Conservation (phyloP, 1,140 invertebrate species). For the Bathynomus jamesi region DNA sequence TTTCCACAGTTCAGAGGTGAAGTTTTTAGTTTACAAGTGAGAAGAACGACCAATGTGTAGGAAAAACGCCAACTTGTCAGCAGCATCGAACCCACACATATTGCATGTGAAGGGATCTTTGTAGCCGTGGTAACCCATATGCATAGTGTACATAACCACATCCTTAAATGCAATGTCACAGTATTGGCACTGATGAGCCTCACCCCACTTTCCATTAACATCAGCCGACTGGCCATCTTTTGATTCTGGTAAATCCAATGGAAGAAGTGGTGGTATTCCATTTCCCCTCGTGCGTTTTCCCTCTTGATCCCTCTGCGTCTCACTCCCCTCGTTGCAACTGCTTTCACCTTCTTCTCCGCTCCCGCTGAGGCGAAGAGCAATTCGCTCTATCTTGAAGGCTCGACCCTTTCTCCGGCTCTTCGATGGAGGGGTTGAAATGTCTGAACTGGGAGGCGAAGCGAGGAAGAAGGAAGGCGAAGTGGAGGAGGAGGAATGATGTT, state of each 20-base stretch:
- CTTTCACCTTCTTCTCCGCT: conserved; percentile 28
- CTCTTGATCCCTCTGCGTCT: conserved; percentile 15
- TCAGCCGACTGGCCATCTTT: not conserved
- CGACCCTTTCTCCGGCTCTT: conserved; percentile 69
- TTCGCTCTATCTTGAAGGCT: conserved; percentile 63
- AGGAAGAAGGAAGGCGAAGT: conserved; percentile 22
- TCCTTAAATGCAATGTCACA: conserved; percentile 89
- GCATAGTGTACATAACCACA: conserved; percentile 82
- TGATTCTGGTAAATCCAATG: not conserved
- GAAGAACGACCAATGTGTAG: conserved; percentile 66
- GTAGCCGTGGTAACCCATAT: conserved; percentile 91
- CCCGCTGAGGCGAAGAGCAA: conserved; percentile 45
- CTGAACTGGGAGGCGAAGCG: conserved; percentile 16
- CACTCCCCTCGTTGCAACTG: conserved; percentile 26
- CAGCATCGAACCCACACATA: conserved; percentile 75
- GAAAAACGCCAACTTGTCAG: conserved; percentile 80
- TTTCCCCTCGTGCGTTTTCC: not conserved
- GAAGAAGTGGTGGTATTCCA: not conserved
- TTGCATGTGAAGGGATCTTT: conserved; percentile 88
- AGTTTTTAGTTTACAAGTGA: conserved; percentile 28
- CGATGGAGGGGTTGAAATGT: conserved; percentile 38
- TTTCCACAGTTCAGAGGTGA: no score
- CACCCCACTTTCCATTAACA: not conserved
- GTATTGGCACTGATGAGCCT: conserved; percentile 62
- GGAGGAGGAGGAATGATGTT: conserved; percentile 23